Evolutionary conservation across 64 coral and sea anemone species (phyloP).

Genomic region (Platygyra sinensis): DNA sequence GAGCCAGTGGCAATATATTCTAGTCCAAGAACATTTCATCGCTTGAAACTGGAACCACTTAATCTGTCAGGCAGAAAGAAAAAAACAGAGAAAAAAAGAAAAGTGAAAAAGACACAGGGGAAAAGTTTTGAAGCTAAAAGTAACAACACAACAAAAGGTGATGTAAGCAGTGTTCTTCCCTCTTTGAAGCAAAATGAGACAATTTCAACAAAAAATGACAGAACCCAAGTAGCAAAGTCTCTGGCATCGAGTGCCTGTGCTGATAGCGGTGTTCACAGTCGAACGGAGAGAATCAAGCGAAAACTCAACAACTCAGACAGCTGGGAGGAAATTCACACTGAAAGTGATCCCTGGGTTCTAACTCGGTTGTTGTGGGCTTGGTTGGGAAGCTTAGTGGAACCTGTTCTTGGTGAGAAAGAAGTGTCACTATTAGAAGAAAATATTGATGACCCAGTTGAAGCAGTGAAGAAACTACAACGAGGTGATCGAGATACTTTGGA

Average conservation of each 20-base stretch:
- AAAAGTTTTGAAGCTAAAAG: not conserved
- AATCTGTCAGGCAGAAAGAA: not conserved
- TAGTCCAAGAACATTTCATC: not conserved
- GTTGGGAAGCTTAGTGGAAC: conserved; percentile 75
- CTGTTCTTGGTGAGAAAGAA: conserved; percentile 52
- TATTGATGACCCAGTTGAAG: conserved; percentile 54
- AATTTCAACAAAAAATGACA: conserved; percentile 37
- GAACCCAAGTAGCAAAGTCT: conserved; percentile 66
- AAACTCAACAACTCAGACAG: conserved; percentile 62
- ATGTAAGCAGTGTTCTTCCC: not conserved
- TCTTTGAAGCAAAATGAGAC: not conserved
- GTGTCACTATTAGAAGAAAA: conserved; percentile 45
- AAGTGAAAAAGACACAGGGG: not conserved
- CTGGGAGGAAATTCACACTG: conserved; percentile 73
- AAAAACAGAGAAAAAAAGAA: not conserved
- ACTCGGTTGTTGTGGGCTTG: conserved; percentile 76
- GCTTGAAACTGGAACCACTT: conserved; percentile 17
- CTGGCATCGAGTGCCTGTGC: conserved; percentile 78
- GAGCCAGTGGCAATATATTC: not conserved
- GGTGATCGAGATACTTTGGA: conserved; percentile 71
- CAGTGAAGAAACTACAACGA: conserved; percentile 65
- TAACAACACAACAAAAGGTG: not conserved
- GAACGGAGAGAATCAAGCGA: conserved; percentile 81
- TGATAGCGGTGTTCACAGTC: conserved; percentile 70
- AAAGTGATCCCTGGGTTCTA: conserved; percentile 80